These are phyloP conservation scores for Phoxinus phoxinus DNA, from an alignment of 2,113 vertebrate species.

Conservation along the genomic window DNA sequence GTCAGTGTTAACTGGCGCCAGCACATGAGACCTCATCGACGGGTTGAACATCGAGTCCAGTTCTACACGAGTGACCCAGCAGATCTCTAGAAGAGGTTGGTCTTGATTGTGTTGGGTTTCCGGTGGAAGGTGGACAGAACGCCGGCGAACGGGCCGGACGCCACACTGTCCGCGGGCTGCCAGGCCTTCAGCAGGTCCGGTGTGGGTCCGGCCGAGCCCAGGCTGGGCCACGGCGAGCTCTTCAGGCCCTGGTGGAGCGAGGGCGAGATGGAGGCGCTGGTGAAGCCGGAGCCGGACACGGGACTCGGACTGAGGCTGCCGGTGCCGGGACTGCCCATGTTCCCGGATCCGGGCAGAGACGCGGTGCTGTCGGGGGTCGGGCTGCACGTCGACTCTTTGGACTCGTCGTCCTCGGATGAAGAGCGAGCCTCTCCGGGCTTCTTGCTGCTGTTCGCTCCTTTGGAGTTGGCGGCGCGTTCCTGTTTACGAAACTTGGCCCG, in stretches of 20 bases:
- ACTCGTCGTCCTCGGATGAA: constrained; percentile 92
- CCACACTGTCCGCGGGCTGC: constrained; percentile 90
- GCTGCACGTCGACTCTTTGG: constrained; percentile 95
- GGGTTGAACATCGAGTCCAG: constrained; percentile 48
- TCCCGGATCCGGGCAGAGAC: constrained; percentile 85
- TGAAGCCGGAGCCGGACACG: constrained; percentile 69
- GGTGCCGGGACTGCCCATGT: constrained; percentile 81
- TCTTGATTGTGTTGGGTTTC: constrained; percentile 89
- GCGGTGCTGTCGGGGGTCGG: constrained; percentile 96
- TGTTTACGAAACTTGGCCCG: constrained; percentile 96
- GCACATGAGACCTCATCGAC: no score
- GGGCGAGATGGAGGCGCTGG: constrained; percentile 77
- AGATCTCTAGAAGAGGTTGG: constrained; percentile 91
- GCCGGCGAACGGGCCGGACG: constrained; percentile 90
- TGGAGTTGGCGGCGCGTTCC: constrained; percentile 90
- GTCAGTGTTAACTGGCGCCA: no score
- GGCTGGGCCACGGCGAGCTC: constrained; percentile 83
- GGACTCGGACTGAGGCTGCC: constrained; percentile 90
- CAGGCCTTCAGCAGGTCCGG: constrained; percentile 92
- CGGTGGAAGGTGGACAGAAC: constrained; percentile 95
- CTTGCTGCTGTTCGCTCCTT: constrained; percentile 74
- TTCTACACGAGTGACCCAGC: constrained; percentile 31
- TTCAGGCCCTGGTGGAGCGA: constrained; percentile 86
- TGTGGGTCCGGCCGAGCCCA: constrained; percentile 76
- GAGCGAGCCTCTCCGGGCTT: constrained; percentile 82